Base-by-base conservation (phyloP, 2,888 invertebrate species). In the Monochamus alternatus region DNA sequence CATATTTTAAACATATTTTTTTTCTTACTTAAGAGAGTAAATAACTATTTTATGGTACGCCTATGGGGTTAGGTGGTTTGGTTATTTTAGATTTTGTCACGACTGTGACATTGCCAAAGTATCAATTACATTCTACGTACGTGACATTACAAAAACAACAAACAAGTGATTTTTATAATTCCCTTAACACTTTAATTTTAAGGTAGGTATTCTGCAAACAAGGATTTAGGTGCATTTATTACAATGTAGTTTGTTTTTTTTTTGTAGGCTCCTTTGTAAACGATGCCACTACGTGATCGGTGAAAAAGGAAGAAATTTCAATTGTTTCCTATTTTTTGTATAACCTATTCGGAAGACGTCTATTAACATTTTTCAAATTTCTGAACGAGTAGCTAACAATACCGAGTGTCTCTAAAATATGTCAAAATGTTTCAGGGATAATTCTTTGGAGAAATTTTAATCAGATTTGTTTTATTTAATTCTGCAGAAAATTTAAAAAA, bases 71-170 rank as follows among this genome's bases (percentile, higher is more conserved):
- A 51, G 51, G 47, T 66, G 66, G 52, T 55, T 67, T 67, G 1
- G 43, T 43, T 59, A 59, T 67, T 52, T 52, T 55, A 5, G 68
- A 69, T 69, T 69, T 62, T 69, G 60, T 69, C 69, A 69, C 69
- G 69, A 32, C 68, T 38, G 10, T 14, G 43, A 59, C 68, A 62
- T 47, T 31, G 43, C 4, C 30, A n/a, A 7, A 69, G 69, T 69
- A 69, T 69, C 69, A 69, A 60, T 69, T 69, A 69, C 69, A 12
- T 2, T 31, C 55, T 69, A 51, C 31, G 69, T 60, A 79, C 79
- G 79, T 79, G 79, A 79, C 79, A 78, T 65, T 75, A 78, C 77
- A 78, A 78, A 69, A 79, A 79, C 75, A 79, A 79, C 79, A 79
- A 79, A 79, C 79, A 79, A 69, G 60, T 62, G 58, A 75, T 71